Base-by-base conservation (phyloP, 2,113 vertebrate genomes). In the Tenebrosternarchus preto region DNA sequence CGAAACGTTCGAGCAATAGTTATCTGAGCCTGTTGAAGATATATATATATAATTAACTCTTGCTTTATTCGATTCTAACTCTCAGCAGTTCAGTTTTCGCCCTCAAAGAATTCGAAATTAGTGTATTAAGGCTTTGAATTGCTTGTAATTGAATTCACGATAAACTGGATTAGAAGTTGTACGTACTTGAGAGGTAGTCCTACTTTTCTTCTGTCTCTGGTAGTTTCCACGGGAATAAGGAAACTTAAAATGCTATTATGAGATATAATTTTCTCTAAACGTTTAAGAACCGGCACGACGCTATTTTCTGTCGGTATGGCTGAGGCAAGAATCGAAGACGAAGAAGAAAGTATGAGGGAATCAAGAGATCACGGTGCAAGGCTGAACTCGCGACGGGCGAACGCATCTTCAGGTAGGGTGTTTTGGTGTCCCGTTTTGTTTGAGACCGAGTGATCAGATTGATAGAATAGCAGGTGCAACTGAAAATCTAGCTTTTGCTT, bases 321-420 rank as follows among this genome's bases (percentile, higher is more conserved):
- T 85, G 95, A 96, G 91, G 94, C 93, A 83, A 91, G 95, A 90
- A 88, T 92, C 82, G 88, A 92, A 84, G 95, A 95, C 76, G 94
- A 95, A 82, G 94, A 95, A 82, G 94, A 95, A 88, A 92, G 94
- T 69, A 82, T 93, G 88, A 83, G 91, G 72, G 91, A 92, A 67
- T 80, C 91, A 66, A 93, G 94, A 83, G 83, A 90, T 15, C 43
- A 5, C 11, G 91, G 88, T 66, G 87, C 91, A 81, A 89, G 94
- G 80, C 89, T 90, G 86, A 92, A 89, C 88, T 87, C 91, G 8
- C 43, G 83, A 82, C 89, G 85, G 68, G 77, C 89, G 82, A 86
- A 85, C 81, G 76, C 93, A 25, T 90, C 91, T 0, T 81, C 93
- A 93, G 94, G 94, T 93, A 89, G 92, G 60, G 50, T 55, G 24